Evolutionary conservation across 1,140 invertebrate genomes (phyloP), one percentile per base, ranked within the genome.

Genomic region (Bombus waltoni): DNA sequence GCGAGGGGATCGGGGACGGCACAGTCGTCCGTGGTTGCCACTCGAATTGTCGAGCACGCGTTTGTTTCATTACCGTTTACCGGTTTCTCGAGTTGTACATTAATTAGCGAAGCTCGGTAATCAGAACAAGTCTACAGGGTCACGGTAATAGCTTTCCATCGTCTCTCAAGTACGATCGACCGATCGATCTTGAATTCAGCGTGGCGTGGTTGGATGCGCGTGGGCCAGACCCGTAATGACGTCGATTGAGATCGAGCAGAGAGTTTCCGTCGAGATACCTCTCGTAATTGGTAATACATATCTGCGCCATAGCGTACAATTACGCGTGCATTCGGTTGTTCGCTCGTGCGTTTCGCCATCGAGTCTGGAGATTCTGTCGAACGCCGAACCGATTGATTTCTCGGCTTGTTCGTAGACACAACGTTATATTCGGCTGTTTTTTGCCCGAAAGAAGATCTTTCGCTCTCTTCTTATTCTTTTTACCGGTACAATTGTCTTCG

Each of bases 91-190:
- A 66, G 66, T 85, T 77, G 89, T 84, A 62, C 76, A 79, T 88
- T 86, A 90, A 90, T 90, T 90, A 90, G 79, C 77, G 83, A 35
- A 47, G 53, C 77, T 76, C 86, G 82, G 75, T 90, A 90, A 83
- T 90, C 82, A 80, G 86, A 87, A 77, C 82, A 65, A 85, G 86
- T 85, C 72, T 81, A 74, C 71, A 66, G 66, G 72, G 72, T 57
- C 86, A 65, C 40, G 62, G 53, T 87, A 85, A 87, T 87, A 80
- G 86, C 62, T 87, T 85, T 84, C 82, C 82, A 84, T 74, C 82
- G 82, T 75, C 82, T 73, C 65, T 68, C 35, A 44, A 87, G 76
- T 59, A 80, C 68, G 71, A 85, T 83, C 76, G 82, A 80, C 25
- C 35, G 76, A 87, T 84, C 82, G 82, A 84, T 87, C 66, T 40